Evolutionary conservation across 2,888 invertebrate genomes (phyloP).

Genomic region (Idaea dimidiata): DNA sequence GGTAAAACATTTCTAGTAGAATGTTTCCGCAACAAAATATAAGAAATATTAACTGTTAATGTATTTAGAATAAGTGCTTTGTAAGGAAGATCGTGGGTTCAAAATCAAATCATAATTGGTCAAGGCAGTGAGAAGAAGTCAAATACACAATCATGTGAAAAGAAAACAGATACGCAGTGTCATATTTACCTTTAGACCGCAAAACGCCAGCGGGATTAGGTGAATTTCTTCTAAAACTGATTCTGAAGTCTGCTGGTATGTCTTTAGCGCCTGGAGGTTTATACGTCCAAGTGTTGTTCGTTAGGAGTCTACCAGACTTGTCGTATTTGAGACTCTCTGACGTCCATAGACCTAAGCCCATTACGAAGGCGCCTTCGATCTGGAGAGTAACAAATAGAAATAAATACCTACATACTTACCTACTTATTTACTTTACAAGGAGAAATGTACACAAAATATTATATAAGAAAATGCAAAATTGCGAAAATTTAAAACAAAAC

Average conservation of each 20-base stretch:
- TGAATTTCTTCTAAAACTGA: conserved; percentile 82
- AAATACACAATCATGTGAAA: too few relatives aligned
- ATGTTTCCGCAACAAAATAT: too few relatives aligned
- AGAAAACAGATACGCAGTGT: background rate
- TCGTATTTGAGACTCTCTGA: conserved; percentile 83
- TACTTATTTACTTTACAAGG: too few relatives aligned
- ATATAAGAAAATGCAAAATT: too few relatives aligned
- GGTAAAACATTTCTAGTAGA: too few relatives aligned
- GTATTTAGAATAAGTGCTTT: too few relatives aligned
- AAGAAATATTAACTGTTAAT: too few relatives aligned
- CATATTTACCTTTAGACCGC: conserved; percentile 83
- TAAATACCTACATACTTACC: background rate
- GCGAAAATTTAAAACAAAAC: too few relatives aligned
- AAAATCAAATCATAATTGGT: too few relatives aligned
- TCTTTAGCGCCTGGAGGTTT: conserved; percentile 86
- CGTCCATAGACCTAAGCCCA: conserved; percentile 87
- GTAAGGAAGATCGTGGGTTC: too few relatives aligned
- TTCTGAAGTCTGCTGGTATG: conserved; percentile 84
- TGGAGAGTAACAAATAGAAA: conserved; percentile 24
- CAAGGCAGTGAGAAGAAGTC: too few relatives aligned
- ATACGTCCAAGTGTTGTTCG: conserved; percentile 88
- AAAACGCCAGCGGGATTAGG: conserved; percentile 83
- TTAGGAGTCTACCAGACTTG: conserved; percentile 82
- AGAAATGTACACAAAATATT: too few relatives aligned
- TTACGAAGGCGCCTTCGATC: conserved; percentile 87